Base-by-base conservation (phyloP, 2,888 invertebrate species). In the Lathronympha strigana region DNA sequence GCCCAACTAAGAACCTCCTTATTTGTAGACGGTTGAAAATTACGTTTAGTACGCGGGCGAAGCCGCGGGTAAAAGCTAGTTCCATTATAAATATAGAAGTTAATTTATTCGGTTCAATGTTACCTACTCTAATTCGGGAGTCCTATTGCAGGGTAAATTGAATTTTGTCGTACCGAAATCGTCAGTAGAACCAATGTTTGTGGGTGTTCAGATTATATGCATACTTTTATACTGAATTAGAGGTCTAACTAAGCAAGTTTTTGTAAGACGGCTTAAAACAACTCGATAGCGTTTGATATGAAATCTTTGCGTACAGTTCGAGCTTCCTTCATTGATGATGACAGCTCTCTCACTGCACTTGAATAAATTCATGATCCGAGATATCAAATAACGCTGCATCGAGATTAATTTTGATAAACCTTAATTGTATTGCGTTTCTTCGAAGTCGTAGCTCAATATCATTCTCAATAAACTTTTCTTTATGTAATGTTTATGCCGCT, bases 1-100 rank as follows among this genome's bases (percentile, higher is more conserved):
- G n/a, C n/a, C n/a, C n/a, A n/a, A n/a, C n/a, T n/a, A n/a, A n/a
- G n/a, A n/a, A n/a, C n/a, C n/a, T n/a, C n/a, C n/a, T n/a, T n/a
- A n/a, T n/a, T n/a, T n/a, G n/a, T n/a, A n/a, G n/a, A n/a, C n/a
- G n/a, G n/a, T n/a, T n/a, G n/a, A n/a, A n/a, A n/a, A n/a, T n/a
- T n/a, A n/a, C n/a, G n/a, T n/a, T n/a, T n/a, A n/a, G n/a, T n/a
- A n/a, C n/a, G n/a, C n/a, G n/a, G n/a, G n/a, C n/a, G n/a, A n/a
- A n/a, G n/a, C n/a, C n/a, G n/a, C n/a, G n/a, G n/a, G n/a, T n/a
- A n/a, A n/a, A n/a, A n/a, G n/a, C n/a, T n/a, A n/a, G n/a, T n/a
- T n/a, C n/a, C n/a, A n/a, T n/a, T n/a, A n/a, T 77, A 74, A 77
- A 79, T 75, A 73, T 81, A 81, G 80, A 78, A 72, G 74, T 77